These are phyloP conservation scores for Spilogale gracilis DNA, from an alignment of 2,113 vertebrate genomes.

Conservation along the genomic window DNA sequence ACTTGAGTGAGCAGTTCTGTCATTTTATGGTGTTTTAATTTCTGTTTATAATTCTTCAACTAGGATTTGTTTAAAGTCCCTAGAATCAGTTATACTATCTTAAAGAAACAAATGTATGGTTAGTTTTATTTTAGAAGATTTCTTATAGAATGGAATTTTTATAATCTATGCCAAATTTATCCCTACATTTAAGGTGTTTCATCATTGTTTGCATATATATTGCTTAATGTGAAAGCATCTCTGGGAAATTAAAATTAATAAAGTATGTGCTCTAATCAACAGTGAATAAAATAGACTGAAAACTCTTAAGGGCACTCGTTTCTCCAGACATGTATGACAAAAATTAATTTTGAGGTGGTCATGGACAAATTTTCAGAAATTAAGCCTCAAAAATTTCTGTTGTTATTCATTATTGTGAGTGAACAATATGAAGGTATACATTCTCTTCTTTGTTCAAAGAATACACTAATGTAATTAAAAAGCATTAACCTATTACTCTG, in stretches of 20 bases:
- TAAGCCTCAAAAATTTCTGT: background rate
- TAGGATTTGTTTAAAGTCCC: conserved; percentile 13
- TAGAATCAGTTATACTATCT: background rate
- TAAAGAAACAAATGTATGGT: conserved; percentile 9
- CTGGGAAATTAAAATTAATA: conserved; percentile 23
- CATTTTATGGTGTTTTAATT: background rate
- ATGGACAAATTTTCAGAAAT: conserved; percentile 5
- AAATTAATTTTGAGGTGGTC: conserved; percentile 44
- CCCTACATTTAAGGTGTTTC: background rate
- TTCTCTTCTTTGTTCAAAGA: conserved; percentile 37
- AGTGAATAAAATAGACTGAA: background rate
- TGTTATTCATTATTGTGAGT: background rate
- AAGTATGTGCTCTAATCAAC: background rate
- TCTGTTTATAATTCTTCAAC: conserved; percentile 40
- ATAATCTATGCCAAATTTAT: background rate
- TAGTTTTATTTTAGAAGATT: background rate
- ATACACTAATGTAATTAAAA: background rate
- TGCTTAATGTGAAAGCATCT: background rate
- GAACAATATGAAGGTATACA: background rate
- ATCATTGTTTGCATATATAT: background rate
- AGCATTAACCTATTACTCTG: background rate
- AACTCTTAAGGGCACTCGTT: background rate
- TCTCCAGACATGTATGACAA: background rate
- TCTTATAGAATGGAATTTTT: conserved; percentile 3
- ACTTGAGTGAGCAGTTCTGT: background rate